A percentile compares a stretch with the other conserved stretches of the same genome.
These are phyloP conservation scores for Belgica antarctica DNA, from an alignment of 2,888 invertebrate genomes.

Conservation along the genomic window DNA sequence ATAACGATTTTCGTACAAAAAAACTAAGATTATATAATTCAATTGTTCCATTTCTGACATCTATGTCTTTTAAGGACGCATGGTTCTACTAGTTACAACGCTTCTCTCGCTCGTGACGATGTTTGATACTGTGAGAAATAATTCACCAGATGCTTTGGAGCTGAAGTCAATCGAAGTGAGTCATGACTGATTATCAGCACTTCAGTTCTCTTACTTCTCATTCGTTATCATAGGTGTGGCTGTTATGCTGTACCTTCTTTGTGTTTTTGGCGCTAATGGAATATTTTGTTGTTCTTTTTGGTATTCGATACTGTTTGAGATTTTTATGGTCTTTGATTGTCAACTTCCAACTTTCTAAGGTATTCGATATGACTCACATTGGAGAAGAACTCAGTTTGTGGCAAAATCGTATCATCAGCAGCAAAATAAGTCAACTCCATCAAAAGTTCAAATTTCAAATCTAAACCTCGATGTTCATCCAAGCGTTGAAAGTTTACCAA, in stretches of 20 bases:
- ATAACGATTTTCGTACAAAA: too few relatives aligned
- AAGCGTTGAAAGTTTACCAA: constrained; percentile 38
- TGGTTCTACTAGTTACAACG: constrained; percentile 62
- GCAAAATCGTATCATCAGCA: constrained; percentile 55
- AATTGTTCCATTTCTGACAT: background rate
- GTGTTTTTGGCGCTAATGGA: constrained; percentile 64
- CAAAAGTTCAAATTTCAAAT: constrained; percentile 15
- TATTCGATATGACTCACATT: constrained; percentile 65
- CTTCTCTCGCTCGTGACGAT: constrained; percentile 64
- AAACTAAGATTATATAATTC: too few relatives aligned
- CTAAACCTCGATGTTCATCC: constrained; percentile 44
- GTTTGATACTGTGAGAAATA: constrained; percentile 67
- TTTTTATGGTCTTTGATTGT: too few relatives aligned
- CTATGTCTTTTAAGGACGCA: constrained; percentile 28
- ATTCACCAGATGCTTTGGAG: constrained; percentile 64
- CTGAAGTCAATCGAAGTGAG: constrained; percentile 61
- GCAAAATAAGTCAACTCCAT: constrained; percentile 48
- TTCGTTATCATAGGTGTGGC: constrained; percentile 56
- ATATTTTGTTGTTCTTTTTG: constrained; percentile 65
- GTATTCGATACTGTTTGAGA: too few relatives aligned
- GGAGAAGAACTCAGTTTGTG: constrained; percentile 53
- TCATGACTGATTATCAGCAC: background rate
- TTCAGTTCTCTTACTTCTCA: background rate
- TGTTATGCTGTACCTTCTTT: constrained; percentile 65
- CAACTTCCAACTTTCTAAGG: too few relatives aligned